These are phyloP conservation scores for Stenolophus ochropezus DNA, from an alignment of 2,888 invertebrate species.

Conservation along the genomic window DNA sequence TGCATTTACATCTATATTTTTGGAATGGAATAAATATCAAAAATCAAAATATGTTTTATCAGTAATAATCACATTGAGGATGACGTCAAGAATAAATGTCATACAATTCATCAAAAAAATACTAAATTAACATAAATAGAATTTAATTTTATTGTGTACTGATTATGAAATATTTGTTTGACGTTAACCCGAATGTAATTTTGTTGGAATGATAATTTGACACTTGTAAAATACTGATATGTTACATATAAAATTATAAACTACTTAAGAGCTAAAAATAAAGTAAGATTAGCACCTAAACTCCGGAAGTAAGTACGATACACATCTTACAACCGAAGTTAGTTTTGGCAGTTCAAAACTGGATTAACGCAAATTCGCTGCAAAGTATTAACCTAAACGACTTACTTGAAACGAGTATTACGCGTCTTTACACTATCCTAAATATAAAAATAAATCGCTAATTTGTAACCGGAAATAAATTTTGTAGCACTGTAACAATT, in stretches of 20 bases:
- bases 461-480: not conserved
- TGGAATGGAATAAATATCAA: not conserved
- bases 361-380: slow-evolving; percentile 47
- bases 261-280: slow-evolving; percentile 10
- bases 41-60: too few species aligned
- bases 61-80: too few species aligned
- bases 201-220: slow-evolving; percentile 11
- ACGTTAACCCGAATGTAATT: not conserved
- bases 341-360: slow-evolving; percentile 46
- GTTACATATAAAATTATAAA: slow-evolving; percentile 13
- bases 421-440: slow-evolving; percentile 6
- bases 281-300: slow-evolving; percentile 37
- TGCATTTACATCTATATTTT: too few species aligned
- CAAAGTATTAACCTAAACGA: not conserved
- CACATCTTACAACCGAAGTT: slow-evolving; percentile 7
- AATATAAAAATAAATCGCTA: slow-evolving; percentile 19
- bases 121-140: too few species aligned
- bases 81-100: too few species aligned
- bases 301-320: slow-evolving; percentile 6
- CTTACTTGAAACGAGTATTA: slow-evolving; percentile 32
- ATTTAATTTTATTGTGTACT: too few species aligned
- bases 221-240: slow-evolving; percentile 31
- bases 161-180: too few species aligned
- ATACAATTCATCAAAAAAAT: too few species aligned
- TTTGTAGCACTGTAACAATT: slow-evolving; percentile 11